Conservation (phyloP, 2,113 vertebrate genomes). For the Trachemys scripta region DNA sequence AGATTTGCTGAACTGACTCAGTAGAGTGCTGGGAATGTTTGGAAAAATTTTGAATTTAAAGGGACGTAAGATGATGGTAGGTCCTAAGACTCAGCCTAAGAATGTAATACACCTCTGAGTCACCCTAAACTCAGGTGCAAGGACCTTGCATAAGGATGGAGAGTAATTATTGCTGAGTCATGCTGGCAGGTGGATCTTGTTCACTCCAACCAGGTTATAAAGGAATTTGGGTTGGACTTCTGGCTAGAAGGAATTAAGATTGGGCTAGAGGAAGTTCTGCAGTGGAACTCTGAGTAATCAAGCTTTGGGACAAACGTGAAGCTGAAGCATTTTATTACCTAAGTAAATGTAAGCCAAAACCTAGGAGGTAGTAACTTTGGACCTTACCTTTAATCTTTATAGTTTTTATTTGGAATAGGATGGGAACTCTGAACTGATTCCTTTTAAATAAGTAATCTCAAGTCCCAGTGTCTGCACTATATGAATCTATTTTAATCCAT, state of each 20-base stretch:
- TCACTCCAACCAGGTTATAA: not conserved
- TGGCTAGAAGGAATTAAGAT: not conserved
- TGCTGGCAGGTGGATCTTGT: not conserved
- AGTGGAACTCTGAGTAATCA: not conserved
- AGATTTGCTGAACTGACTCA: not conserved
- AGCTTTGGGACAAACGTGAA: not conserved
- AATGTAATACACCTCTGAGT: not conserved
- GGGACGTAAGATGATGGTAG: not conserved
- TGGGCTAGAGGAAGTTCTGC: not conserved
- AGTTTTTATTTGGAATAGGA: not conserved
- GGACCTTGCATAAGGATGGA: not conserved
- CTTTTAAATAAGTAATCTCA: not conserved
- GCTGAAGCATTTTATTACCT: not conserved
- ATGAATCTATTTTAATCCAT: not conserved
- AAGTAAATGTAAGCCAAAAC: not conserved
- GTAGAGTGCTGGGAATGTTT: not conserved
- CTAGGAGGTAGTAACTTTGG: not conserved
- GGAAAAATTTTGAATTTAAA: not conserved
- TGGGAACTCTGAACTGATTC: not conserved
- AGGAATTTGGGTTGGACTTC: not conserved
- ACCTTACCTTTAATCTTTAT: not conserved
- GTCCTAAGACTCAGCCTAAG: not conserved
- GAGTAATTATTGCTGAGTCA: not conserved
- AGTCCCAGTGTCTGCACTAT: not conserved
- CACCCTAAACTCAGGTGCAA: not conserved